Evolutionary conservation across 2,888 invertebrate genomes (phyloP), one percentile per base, ranked within the genome.

Genomic region (Drosophila nigritarsus): DNA sequence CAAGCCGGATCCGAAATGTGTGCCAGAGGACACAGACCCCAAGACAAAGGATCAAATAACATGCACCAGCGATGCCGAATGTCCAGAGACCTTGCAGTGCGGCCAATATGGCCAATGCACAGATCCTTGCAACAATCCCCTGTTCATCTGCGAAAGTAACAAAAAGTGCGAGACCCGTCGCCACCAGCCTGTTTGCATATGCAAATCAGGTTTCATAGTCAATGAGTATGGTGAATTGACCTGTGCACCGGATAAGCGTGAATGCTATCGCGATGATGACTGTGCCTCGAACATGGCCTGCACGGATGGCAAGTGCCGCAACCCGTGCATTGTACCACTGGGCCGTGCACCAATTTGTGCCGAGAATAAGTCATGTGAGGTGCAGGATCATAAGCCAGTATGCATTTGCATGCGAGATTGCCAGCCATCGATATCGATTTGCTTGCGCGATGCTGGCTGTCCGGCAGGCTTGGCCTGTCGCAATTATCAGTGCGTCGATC

Each of bases 401-500:
- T 98, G 98, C 93, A 95, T 97, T 89, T 98, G 98, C 93, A 95
- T 96, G 91, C 96, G 96, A 93, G 96, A 97, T 93, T 98, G 98
- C 93, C 96, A 96, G 92, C 97, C 98, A 73, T 95, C 96, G 65
- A 95, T 96, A 91, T 97, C 97, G 80, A 97, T 98, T 93, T 98
- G 98, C 93, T 94, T 98, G 91, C 95, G 97, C 94, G 97, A 98
- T 94, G 96, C 95, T 90, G 98, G 98, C 83, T 98, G 98, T 93
- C 97, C 97, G 68, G 94, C 95, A 82, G 95, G 97, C 91, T 95
- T 96, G 93, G 97, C 97, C 83, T 98, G 98, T 94, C 95, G 96
- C 93, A 97, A 97, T 93, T 97, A 96, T 94, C 96, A 97, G 94
- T 98, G 98, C 93, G 95, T 97, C 94, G 97, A 98, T 94, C 98